These are phyloP conservation scores for Eulimnadia texana DNA, from an alignment of 1,140 invertebrate genomes.

Conservation along the genomic window DNA sequence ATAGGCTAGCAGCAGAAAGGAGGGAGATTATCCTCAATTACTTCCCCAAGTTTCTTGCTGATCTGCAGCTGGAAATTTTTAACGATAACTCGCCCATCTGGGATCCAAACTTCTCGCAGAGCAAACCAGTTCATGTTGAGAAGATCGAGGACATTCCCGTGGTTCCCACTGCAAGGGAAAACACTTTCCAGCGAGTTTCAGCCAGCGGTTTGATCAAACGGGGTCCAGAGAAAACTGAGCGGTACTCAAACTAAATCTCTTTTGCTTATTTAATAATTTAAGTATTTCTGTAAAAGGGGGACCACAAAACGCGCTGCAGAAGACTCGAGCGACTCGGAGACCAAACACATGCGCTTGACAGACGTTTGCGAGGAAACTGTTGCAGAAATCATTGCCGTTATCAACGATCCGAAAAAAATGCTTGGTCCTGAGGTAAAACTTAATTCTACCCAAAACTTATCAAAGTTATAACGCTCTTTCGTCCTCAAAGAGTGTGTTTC, in stretches of 20 bases:
- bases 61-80: slow-evolving; percentile 76
- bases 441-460: not conserved
- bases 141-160: slow-evolving; percentile 1
- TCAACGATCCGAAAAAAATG: slow-evolving; percentile 59
- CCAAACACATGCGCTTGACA: not conserved
- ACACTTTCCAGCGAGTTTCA: slow-evolving; percentile 1
- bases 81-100: slow-evolving; percentile 76
- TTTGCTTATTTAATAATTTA: not conserved
- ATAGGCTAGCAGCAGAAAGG: slow-evolving; percentile 55
- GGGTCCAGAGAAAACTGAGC: not conserved
- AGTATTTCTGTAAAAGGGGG: not conserved
- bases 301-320: slow-evolving; percentile 14
- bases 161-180: not conserved
- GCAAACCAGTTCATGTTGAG: slow-evolving; percentile 42
- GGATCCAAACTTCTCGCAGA: slow-evolving; percentile 74
- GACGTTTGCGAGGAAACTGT: slow-evolving; percentile 46
- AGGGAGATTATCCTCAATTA: slow-evolving; percentile 35
- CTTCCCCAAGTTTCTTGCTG: slow-evolving; percentile 62
- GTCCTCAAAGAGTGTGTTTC: slow-evolving; percentile 44
- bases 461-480: not conserved
- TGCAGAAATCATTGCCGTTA: slow-evolving; percentile 55
- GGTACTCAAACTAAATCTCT: no score
- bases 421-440: slow-evolving; percentile 54
- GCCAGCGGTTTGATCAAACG: not conserved
- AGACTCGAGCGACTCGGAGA: slow-evolving; percentile 24